phyloP scores from a whole-genome alignment of 2,888 invertebrate species.

The Patella caerulea region DNA sequence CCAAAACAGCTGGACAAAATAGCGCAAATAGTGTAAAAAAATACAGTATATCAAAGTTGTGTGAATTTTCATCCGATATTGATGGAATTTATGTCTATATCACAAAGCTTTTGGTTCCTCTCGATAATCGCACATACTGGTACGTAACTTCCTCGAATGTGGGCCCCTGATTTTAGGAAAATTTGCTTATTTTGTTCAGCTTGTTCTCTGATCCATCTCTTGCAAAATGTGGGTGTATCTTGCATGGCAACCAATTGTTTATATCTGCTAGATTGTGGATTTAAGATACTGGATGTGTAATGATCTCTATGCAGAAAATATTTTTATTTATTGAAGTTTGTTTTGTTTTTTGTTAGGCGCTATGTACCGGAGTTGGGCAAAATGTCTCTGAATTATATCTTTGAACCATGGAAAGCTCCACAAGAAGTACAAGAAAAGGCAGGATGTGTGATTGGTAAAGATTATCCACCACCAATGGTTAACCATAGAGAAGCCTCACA shows the following conservation, averaged over 20 bases:
- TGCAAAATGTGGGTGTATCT: too few relatives aligned
- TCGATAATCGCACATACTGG: too few relatives aligned
- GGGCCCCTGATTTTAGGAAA: too few relatives aligned
- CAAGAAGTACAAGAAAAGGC: constrained; percentile 57
- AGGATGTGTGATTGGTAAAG: constrained; percentile 59
- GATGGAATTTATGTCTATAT: too few relatives aligned
- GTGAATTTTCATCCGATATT: too few relatives aligned
- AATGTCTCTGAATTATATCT: constrained; percentile 63
- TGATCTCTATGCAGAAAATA: not conserved
- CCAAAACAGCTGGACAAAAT: too few relatives aligned
- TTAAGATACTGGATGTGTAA: too few relatives aligned
- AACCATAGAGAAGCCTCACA: constrained; percentile 55
- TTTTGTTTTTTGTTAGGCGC: constrained; percentile 47
- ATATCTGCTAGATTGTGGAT: not conserved
- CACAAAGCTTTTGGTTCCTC: too few relatives aligned
- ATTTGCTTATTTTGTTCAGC: not conserved
- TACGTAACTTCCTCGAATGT: too few relatives aligned
- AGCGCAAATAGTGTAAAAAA: too few relatives aligned
- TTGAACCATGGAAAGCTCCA: constrained; percentile 68
- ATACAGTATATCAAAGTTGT: too few relatives aligned
- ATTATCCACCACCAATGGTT: constrained; percentile 65
- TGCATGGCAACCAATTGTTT: not conserved
- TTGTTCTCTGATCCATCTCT: not conserved
- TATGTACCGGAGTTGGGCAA: constrained; percentile 64
- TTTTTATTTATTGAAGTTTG: not conserved